Conservation (phyloP, 2,888 invertebrate genomes). For the Chirona hameri region DNA sequence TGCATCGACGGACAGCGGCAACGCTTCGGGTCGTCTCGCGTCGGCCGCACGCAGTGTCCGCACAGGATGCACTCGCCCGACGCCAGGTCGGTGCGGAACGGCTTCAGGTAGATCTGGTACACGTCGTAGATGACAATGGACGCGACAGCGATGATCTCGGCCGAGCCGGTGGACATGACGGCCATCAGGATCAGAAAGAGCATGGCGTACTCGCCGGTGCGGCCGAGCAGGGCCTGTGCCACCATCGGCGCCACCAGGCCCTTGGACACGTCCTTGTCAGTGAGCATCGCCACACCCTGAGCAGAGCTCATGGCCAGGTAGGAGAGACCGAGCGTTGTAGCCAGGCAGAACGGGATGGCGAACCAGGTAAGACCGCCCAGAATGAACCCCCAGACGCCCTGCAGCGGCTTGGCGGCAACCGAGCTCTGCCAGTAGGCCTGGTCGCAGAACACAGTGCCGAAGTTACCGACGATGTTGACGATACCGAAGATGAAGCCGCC, state of each 20-base stretch:
- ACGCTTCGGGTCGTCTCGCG: background rate
- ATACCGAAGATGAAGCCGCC: slow-evolving; percentile 47
- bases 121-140: slow-evolving; percentile 45
- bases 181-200: slow-evolving; percentile 47
- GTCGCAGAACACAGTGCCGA: slow-evolving; percentile 49
- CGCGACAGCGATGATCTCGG: slow-evolving; percentile 48
- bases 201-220: slow-evolving; percentile 44
- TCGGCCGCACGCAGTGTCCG: too few species aligned
- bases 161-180: slow-evolving; percentile 47
- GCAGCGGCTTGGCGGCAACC: slow-evolving; percentile 47
- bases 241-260: slow-evolving; percentile 43
- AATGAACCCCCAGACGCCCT: slow-evolving; percentile 47
- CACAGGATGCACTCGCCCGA: background rate
- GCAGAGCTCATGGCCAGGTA: slow-evolving; percentile 44
- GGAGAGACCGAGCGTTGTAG: slow-evolving; percentile 47
- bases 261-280: slow-evolving; percentile 41
- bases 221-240: slow-evolving; percentile 45
- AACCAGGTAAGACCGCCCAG: slow-evolving; percentile 48
- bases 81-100: slow-evolving; percentile 26
- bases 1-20: too few species aligned
- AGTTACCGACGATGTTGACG: slow-evolving; percentile 45
- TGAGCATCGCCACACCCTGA: slow-evolving; percentile 41
- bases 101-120: slow-evolving; percentile 45
- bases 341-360: slow-evolving; percentile 48
- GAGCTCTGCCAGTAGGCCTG: slow-evolving; percentile 49